Evolutionary conservation across 2,113 vertebrate species (phyloP).

Genomic region (Struthidea cinerea): DNA sequence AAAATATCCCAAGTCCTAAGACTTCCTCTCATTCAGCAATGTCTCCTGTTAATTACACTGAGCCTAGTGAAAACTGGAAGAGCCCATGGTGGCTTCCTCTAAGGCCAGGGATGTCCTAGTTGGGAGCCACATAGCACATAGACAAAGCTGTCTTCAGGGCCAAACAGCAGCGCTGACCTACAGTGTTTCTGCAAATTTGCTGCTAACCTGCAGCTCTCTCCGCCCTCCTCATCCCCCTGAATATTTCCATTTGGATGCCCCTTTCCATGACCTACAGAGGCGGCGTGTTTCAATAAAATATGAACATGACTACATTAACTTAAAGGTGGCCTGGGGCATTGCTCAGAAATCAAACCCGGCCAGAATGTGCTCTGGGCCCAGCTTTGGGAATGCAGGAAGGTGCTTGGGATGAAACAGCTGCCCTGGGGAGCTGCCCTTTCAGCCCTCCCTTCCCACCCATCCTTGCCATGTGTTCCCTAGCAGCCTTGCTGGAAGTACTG

Average conservation of each 20-base stretch:
- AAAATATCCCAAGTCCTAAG: background rate
- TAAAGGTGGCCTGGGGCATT: background rate
- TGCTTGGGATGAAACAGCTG: background rate
- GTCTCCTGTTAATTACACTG: background rate
- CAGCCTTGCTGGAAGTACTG: background rate
- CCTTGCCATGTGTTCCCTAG: background rate
- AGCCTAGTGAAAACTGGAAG: background rate
- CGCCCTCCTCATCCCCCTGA: background rate
- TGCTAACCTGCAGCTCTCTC: background rate
- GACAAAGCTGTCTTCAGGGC: background rate
- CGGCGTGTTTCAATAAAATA: slow-evolving; percentile 33
- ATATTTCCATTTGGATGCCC: slow-evolving; percentile 13
- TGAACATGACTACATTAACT: background rate
- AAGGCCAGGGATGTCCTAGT: background rate
- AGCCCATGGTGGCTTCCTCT: background rate
- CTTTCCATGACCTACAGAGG: slow-evolving; percentile 13
- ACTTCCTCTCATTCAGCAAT: background rate
- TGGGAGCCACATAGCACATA: background rate
- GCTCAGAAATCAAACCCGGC: background rate
- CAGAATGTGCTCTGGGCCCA: background rate
- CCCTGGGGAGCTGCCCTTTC: background rate
- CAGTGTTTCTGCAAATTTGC: background rate
- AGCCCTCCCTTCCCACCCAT: background rate
- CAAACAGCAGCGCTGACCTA: background rate
- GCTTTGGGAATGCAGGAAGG: background rate